phyloP scores from a whole-genome alignment of 2,113 vertebrate species.

The Notechis scutatus region DNA sequence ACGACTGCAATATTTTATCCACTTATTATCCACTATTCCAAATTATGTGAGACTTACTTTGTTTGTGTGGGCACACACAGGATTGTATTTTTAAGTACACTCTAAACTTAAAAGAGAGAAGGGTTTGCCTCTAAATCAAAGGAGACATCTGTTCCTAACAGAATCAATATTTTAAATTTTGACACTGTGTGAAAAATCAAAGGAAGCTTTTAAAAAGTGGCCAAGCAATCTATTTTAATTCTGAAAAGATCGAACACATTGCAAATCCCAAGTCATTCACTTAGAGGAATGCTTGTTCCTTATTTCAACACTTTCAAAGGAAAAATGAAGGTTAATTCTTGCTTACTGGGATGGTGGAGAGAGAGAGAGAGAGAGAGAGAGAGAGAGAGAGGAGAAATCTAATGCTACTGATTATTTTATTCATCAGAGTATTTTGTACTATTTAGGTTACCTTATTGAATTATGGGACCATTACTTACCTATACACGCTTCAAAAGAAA shows the following conservation, averaged over 20 bases:
- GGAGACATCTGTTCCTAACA: not conserved
- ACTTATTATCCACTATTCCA: not conserved
- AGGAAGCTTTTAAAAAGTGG: not conserved
- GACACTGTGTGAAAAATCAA: not conserved
- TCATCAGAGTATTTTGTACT: not conserved
- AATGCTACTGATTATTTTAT: not conserved
- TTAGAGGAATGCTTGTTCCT: not conserved
- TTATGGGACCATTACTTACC: not conserved
- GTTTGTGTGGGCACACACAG: not conserved
- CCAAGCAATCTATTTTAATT: not conserved
- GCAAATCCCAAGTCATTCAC: not conserved
- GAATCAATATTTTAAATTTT: not conserved
- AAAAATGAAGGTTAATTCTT: not conserved
- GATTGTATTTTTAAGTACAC: not conserved
- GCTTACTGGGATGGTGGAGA: not conserved
- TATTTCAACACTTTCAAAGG: not conserved
- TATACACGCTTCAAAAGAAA: not conserved
- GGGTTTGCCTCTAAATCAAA: not conserved
- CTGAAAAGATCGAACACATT: not conserved
- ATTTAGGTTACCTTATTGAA: too few relatives aligned
- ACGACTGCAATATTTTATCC: not conserved
- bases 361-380: too few relatives aligned
- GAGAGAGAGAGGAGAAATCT: too few relatives aligned
- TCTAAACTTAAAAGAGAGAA: not conserved
- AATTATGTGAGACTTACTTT: not conserved